Conservation (phyloP, 2,113 vertebrate genomes). For the Gambusia affinis region DNA sequence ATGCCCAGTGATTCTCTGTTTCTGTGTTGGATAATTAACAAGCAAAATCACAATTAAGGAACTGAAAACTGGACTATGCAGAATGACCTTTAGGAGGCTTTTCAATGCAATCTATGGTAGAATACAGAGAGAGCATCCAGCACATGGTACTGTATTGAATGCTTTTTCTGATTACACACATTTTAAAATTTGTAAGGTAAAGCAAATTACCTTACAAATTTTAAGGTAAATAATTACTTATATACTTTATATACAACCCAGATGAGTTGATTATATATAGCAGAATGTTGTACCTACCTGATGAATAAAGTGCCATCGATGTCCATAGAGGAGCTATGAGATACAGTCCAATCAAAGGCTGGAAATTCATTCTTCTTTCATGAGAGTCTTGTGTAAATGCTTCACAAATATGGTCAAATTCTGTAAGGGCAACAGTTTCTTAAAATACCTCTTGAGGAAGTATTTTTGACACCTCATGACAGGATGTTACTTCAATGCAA, state of each 20-base stretch:
- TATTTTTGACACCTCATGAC: conserved; percentile 1
- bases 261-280: background rate
- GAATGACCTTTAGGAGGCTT: too few relatives aligned
- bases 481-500: background rate
- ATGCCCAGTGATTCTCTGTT: background rate
- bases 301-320: conserved; percentile 28
- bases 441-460: conserved; percentile 35
- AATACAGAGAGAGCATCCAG: background rate
- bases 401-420: conserved; percentile 12
- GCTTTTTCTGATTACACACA: background rate
- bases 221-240: too few relatives aligned
- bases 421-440: background rate
- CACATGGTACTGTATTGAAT: too few relatives aligned
- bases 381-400: background rate
- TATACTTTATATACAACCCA: too few relatives aligned
- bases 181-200: too few relatives aligned
- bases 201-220: too few relatives aligned
- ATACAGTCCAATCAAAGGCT: conserved; percentile 15
- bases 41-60: too few relatives aligned
- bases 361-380: conserved; percentile 20
- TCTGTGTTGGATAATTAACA: background rate
- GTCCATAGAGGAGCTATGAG: conserved; percentile 11
- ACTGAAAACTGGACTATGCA: too few relatives aligned
- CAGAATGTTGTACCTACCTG: conserved; percentile 42
- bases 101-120: too few relatives aligned